phyloP scores from a whole-genome alignment of 2,113 vertebrate genomes.

The Pantherophis guttatus region DNA sequence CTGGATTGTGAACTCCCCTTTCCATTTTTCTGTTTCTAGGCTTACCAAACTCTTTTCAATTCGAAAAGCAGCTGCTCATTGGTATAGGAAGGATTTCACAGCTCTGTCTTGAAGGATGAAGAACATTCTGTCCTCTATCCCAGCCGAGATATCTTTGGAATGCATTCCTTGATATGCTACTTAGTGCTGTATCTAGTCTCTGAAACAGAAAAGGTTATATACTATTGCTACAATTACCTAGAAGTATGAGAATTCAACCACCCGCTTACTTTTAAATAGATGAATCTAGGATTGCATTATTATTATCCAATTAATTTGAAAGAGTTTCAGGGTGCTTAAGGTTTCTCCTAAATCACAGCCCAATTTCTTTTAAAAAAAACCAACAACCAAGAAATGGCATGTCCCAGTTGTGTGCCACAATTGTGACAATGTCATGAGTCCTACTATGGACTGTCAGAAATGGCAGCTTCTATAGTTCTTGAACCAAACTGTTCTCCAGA shows the following conservation, averaged over 20 bases:
- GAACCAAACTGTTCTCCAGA: background rate
- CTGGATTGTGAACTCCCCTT: background rate
- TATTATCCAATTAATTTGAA: background rate
- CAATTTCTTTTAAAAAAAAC: background rate
- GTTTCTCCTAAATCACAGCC: background rate
- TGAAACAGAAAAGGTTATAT: background rate
- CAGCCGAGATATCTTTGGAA: background rate
- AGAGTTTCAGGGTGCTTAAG: background rate
- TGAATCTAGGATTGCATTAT: background rate
- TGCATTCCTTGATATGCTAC: background rate
- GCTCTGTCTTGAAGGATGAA: background rate
- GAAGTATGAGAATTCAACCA: background rate
- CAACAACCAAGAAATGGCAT: background rate
- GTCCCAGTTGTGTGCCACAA: background rate
- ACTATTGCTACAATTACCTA: background rate
- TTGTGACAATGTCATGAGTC: background rate
- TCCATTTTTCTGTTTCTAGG: background rate
- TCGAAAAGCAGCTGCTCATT: background rate
- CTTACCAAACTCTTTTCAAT: background rate
- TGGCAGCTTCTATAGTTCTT: background rate
- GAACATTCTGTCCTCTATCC: background rate
- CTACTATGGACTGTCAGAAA: background rate
- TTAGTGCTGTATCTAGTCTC: background rate
- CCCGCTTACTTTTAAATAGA: background rate
- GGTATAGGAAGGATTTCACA: background rate